phyloP scores from a whole-genome alignment of 1,140 invertebrate species.

The Drosophila nikananu region DNA sequence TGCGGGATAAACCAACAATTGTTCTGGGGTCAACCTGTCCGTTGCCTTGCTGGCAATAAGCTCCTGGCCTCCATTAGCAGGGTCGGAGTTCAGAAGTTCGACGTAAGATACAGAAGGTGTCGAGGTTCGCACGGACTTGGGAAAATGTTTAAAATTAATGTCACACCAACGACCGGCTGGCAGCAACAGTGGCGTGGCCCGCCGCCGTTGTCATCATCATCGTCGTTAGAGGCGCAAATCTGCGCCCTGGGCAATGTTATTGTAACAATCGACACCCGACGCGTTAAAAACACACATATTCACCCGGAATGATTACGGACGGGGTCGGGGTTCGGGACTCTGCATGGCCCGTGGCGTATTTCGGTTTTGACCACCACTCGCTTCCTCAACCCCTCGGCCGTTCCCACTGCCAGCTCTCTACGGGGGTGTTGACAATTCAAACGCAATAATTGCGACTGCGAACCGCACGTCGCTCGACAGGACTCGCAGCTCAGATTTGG shows the following conservation, averaged over 20 bases:
- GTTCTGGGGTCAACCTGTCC: conserved; percentile 6
- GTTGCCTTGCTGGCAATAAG: not conserved
- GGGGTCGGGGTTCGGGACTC: not conserved
- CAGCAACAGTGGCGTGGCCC: conserved; percentile 24
- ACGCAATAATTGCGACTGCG: conserved; percentile 80
- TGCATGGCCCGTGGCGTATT: conserved; percentile 63
- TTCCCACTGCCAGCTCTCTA: conserved; percentile 48
- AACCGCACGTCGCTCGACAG: conserved; percentile 67
- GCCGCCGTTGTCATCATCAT: conserved; percentile 46
- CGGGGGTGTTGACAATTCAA: conserved; percentile 82
- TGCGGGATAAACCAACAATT: conserved; percentile 13
- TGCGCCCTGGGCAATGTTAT: conserved; percentile 76
- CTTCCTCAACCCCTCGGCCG: conserved; percentile 4
- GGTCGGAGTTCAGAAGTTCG: conserved; percentile 29
- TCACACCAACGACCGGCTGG: conserved; percentile 48
- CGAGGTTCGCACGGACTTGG: conserved; percentile 47
- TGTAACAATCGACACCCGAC: conserved; percentile 80
- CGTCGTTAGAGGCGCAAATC: conserved; percentile 75
- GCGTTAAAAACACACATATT: conserved; percentile 52
- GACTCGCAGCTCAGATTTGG: conserved; percentile 46
- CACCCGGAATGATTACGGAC: conserved; percentile 14
- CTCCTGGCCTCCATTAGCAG: conserved; percentile 9
- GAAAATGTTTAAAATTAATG: conserved; percentile 64
- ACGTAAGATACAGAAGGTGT: conserved; percentile 77
- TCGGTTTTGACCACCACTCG: conserved; percentile 63